Conservation (phyloP, 2,113 vertebrate species). For the Clinocottus analis region DNA sequence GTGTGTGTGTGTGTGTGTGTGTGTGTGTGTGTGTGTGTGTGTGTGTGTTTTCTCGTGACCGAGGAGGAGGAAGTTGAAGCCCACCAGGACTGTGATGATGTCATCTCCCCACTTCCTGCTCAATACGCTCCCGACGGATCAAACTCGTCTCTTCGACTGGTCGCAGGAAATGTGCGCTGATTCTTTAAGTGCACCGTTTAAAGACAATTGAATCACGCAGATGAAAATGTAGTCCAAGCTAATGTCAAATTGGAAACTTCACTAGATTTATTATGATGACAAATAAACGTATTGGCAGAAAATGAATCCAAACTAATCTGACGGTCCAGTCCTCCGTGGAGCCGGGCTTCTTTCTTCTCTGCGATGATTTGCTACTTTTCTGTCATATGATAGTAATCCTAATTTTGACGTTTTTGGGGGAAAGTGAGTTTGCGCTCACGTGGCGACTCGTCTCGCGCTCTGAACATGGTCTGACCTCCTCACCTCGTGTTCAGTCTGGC, state of each 20-base stretch:
- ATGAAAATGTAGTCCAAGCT: not conserved
- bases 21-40: conserved; percentile 10
- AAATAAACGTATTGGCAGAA: not conserved
- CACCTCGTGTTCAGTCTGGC: no score
- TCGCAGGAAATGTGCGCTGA: not conserved
- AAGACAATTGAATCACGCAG: not conserved
- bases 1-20: not conserved
- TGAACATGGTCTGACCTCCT: conserved; percentile 7
- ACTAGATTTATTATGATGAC: not conserved
- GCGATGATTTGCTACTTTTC: not conserved
- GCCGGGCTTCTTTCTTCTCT: not conserved
- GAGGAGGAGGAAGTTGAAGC: conserved; percentile 11
- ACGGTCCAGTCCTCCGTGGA: not conserved
- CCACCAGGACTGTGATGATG: not conserved
- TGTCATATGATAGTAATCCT: not conserved
- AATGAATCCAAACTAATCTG: not conserved
- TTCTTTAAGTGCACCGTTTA: not conserved
- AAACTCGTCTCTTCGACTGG: not conserved
- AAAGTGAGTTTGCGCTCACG: no score
- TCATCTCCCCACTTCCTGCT: not conserved
- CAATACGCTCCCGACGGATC: not conserved
- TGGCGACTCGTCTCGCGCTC: not conserved
- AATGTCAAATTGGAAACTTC: not conserved
- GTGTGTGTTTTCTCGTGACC: conserved; percentile 16
- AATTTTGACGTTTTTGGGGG: no score